Evolutionary conservation across 2,113 vertebrate genomes (phyloP).

Genomic region (Leucoraja erinaceus): DNA sequence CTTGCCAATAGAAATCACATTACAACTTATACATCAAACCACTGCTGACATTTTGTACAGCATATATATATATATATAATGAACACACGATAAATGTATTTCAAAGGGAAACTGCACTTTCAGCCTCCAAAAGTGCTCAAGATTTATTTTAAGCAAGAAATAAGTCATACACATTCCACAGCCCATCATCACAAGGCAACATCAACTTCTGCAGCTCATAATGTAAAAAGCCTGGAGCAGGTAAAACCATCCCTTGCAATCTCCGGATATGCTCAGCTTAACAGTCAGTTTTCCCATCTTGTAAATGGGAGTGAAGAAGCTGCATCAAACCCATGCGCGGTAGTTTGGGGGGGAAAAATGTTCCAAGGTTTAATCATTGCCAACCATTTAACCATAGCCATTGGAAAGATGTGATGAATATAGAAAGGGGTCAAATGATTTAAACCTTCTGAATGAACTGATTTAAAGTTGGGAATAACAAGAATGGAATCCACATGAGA

Average conservation of each 20-base stretch:
- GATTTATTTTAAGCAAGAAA: too few relatives aligned
- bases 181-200: background rate
- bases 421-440: background rate
- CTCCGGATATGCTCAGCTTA: background rate
- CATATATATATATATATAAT: background rate
- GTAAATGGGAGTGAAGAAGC: background rate
- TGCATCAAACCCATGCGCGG: background rate
- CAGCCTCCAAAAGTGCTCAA: background rate
- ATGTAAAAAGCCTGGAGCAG: background rate
- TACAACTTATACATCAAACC: background rate
- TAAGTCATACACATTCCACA: background rate
- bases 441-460: background rate
- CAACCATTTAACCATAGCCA: background rate
- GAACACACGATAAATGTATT: background rate
- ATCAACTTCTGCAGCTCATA: background rate
- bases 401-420: too few relatives aligned
- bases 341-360: background rate
- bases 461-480: background rate
- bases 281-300: background rate
- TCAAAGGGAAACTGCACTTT: background rate
- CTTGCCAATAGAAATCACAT: background rate
- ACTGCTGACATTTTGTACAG: background rate
- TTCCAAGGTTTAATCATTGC: background rate
- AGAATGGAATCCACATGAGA: background rate
- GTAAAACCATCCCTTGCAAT: background rate